These are phyloP conservation scores for Noturus placidus DNA, from an alignment of 2,113 vertebrate genomes.

Conservation along the genomic window DNA sequence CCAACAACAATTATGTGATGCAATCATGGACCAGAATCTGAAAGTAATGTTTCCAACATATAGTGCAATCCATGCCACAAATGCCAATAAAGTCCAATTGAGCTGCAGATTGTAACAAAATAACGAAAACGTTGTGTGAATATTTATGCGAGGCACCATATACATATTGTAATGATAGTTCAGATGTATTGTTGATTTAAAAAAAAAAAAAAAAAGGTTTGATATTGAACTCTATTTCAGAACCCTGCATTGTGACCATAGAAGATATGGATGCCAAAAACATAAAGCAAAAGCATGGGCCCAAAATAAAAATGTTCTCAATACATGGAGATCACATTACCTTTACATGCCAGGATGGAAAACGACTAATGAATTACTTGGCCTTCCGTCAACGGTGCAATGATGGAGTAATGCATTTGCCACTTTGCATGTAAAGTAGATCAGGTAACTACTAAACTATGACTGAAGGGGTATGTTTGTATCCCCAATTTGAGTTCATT, in stretches of 20 bases:
- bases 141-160: not conserved
- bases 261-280: slow-evolving; percentile 9
- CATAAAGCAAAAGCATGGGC: fast-evolving
- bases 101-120: not conserved
- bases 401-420: slow-evolving; percentile 55
- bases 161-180: not conserved
- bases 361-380: fast-evolving
- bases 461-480: not conserved
- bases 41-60: not conserved
- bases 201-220: too few species aligned
- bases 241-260: slow-evolving; percentile 38
- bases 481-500: not conserved
- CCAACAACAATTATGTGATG: not conserved
- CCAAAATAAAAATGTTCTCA: not conserved
- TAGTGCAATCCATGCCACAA: not conserved
- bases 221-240: slow-evolving; percentile 39
- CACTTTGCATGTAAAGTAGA: slow-evolving; percentile 47
- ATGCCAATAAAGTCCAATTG: not conserved
- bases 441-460: not conserved
- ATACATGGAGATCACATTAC: fast-evolving
- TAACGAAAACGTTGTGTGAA: not conserved
- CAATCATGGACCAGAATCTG: not conserved
- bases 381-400: not conserved
- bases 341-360: slow-evolving; percentile 23
- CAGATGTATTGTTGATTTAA: not conserved